A percentile compares a stretch with the other conserved stretches of the same genome.
phyloP scores from a whole-genome alignment of 2,113 vertebrate genomes.

The Pachyramphus minor region DNA sequence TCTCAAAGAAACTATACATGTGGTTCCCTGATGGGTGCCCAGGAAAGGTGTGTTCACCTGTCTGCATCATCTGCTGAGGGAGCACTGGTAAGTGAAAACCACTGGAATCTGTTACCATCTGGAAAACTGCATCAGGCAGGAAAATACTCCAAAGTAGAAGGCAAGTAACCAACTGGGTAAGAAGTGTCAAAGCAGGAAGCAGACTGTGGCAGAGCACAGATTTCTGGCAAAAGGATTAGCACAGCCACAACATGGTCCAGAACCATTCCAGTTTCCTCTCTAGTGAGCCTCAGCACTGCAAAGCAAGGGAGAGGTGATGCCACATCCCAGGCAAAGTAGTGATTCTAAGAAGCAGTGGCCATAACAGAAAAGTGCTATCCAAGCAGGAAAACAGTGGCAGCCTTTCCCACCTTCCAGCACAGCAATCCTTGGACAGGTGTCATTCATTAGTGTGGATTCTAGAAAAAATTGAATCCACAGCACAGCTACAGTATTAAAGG shows the following conservation, averaged over 20 bases:
- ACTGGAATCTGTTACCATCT: neutral
- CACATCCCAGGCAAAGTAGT: accelerated
- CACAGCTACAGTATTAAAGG: neutral
- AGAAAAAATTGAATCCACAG: conserved; percentile 2
- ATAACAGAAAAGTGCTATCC: neutral
- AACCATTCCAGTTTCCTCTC: neutral
- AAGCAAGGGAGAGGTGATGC: neutral
- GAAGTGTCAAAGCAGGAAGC: neutral
- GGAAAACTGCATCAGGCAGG: neutral
- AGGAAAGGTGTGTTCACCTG: neutral
- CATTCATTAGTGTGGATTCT: neutral
- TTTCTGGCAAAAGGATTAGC: neutral
- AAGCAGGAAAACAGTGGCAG: neutral
- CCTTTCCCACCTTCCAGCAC: neutral
- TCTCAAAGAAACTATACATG: neutral
- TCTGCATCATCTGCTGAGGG: neutral
- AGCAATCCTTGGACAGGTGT: neutral
- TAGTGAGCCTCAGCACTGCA: neutral
- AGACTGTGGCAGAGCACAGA: neutral
- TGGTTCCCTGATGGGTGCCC: neutral
- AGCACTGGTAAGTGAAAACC: neutral
- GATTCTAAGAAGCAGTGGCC: neutral
- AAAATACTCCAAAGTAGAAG: neutral
- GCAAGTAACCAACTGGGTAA: neutral
- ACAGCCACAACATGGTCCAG: neutral